These are phyloP conservation scores for Zeus faber DNA, from an alignment of 2,113 vertebrate genomes.

Conservation along the genomic window DNA sequence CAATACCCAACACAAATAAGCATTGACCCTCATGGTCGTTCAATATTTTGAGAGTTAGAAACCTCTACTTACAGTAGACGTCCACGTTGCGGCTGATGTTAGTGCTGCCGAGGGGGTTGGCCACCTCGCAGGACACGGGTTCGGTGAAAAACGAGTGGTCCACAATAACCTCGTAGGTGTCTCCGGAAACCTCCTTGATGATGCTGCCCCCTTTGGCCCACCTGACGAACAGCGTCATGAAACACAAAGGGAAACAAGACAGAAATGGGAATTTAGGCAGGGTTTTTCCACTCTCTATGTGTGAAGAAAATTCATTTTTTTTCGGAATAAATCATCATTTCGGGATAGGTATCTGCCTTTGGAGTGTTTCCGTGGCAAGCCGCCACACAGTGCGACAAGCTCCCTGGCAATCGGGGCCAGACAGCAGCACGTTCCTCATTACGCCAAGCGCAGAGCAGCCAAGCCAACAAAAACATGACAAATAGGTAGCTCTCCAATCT, in stretches of 20 bases:
- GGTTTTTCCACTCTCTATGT: constrained; percentile 37
- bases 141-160: constrained; percentile 96
- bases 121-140: constrained; percentile 94
- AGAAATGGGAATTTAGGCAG: constrained; percentile 26
- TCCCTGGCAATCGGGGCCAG: constrained; percentile 54
- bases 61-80: constrained; percentile 92
- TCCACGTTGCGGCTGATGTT: constrained; percentile 97
- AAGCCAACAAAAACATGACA: constrained; percentile 70
- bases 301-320: constrained; percentile 43
- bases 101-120: constrained; percentile 93
- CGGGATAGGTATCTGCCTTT: constrained; percentile 57
- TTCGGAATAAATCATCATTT: constrained; percentile 66
- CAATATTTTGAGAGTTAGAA: neutral
- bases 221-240: constrained; percentile 64
- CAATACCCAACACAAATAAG: too few species aligned
- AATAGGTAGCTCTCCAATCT: constrained; percentile 56
- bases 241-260: constrained; percentile 9
- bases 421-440: constrained; percentile 66
- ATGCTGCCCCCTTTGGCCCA: constrained; percentile 95
- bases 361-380: constrained; percentile 63
- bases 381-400: constrained; percentile 56
- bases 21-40: neutral
- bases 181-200: constrained; percentile 90
- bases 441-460: constrained; percentile 45
- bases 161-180: constrained; percentile 89